Evolutionary conservation across 53 echinoderm and acorn worm genomes (phyloP).

Genomic region (Holothuria scabra): DNA sequence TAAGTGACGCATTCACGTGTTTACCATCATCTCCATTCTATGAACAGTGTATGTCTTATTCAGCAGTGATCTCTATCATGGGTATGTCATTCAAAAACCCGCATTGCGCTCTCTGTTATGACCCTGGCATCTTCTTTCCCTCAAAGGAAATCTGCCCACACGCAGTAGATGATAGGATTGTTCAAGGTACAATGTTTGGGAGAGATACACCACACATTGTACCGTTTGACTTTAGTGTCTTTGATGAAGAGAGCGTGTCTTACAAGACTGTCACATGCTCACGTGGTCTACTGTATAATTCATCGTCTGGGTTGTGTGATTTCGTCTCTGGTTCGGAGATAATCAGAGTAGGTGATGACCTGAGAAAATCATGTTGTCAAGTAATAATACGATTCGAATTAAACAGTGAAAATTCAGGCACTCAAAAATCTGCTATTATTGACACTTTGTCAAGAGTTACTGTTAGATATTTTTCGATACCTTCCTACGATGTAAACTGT

Average conservation of each 20-base stretch:
- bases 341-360: background rate
- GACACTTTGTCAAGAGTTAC: too few species aligned
- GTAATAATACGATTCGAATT: background rate
- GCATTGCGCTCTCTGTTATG: background rate
- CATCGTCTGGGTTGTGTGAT: background rate
- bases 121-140: background rate
- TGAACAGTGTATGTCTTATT: background rate
- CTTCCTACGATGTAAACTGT: too few species aligned
- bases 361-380: background rate
- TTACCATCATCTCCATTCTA: background rate
- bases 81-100: background rate
- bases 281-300: background rate
- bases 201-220: background rate
- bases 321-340: background rate
- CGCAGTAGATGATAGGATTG: background rate
- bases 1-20: background rate
- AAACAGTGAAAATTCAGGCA: background rate
- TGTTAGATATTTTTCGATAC: too few species aligned
- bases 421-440: background rate
- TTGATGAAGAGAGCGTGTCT: background rate
- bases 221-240: slow-evolving; percentile 6
- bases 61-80: background rate
- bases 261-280: background rate
- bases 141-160: background rate
- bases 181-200: too few species aligned